Conservation (phyloP, 2,113 vertebrate genomes). For the Pleuronectes platessa region DNA sequence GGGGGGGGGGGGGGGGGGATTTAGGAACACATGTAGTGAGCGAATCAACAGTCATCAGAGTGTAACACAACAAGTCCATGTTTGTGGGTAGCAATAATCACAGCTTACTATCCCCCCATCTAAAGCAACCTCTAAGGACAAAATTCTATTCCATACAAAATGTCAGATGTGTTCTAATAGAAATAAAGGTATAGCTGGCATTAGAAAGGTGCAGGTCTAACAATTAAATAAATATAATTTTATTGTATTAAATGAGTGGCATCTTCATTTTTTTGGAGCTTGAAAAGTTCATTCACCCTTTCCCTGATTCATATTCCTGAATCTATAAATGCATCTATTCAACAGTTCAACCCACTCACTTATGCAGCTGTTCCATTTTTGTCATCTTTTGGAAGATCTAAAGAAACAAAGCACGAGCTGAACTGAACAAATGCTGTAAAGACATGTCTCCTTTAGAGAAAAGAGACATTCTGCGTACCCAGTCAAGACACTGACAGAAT, state of each 20-base stretch:
- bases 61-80: background rate
- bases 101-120: background rate
- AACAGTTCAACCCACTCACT: background rate
- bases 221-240: background rate
- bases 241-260: background rate
- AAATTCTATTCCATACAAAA: background rate
- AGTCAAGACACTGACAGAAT: slow-evolving; percentile 25
- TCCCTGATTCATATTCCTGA: no score
- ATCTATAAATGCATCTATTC: background rate
- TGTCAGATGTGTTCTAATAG: background rate
- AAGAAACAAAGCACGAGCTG: slow-evolving; percentile 3
- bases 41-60: background rate
- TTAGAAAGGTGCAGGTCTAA: background rate
- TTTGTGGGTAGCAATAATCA: background rate
- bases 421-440: slow-evolving; percentile 6
- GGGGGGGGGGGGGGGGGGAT: no score
- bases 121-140: background rate
- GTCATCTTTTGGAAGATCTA: slow-evolving; percentile 8
- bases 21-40: background rate
- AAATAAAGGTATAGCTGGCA: background rate
- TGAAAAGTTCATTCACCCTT: no score
- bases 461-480: slow-evolving; percentile 34
- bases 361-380: background rate
- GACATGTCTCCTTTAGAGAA: slow-evolving; percentile 14
- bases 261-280: no score